Evolutionary conservation across 2,888 invertebrate genomes (phyloP).

Genomic region (Aleiodes leptofemur): DNA sequence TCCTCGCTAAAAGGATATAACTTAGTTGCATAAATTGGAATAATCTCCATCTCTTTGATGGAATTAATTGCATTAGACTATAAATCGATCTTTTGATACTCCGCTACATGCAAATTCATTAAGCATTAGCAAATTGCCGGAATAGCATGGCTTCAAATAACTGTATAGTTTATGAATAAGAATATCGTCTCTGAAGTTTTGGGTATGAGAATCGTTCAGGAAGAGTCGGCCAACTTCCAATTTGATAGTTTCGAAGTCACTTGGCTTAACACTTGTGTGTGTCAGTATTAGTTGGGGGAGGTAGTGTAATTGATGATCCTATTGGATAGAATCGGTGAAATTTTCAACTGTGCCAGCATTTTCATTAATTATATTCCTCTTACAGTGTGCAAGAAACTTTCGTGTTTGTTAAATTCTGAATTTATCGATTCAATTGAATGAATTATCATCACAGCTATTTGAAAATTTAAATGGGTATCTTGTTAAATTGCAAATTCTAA

Average conservation of each 20-base stretch:
- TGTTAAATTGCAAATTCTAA: slow-evolving; percentile 3
- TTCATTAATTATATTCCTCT: slow-evolving; percentile 38
- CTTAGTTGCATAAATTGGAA: slow-evolving; percentile 3
- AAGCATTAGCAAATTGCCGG: slow-evolving; percentile 37
- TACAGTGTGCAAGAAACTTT: neutral
- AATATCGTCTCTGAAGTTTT: slow-evolving; percentile 12
- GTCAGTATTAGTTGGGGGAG: slow-evolving; percentile 24
- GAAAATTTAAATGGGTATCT: neutral
- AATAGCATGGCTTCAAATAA: neutral
- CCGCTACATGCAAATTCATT: slow-evolving; percentile 12
- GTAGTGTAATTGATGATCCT: slow-evolving; percentile 46
- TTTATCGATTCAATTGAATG: slow-evolving; percentile 11
- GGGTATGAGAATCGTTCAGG: slow-evolving; percentile 6
- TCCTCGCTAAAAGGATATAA: no score
- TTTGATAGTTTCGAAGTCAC: slow-evolving; percentile 44
- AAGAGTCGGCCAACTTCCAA: slow-evolving; percentile 41
- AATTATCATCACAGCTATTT: neutral
- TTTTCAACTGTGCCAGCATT: slow-evolving; percentile 20
- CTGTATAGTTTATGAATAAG: slow-evolving; percentile 21
- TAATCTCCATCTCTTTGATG: slow-evolving; percentile 18
- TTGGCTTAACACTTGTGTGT: slow-evolving; percentile 11
- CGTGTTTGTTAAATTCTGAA: slow-evolving; percentile 25
- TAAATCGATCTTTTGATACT: slow-evolving; percentile 25
- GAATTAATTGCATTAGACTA: slow-evolving; percentile 29
- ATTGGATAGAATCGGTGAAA: slow-evolving; percentile 20